These are phyloP conservation scores for Diplolepis rosae DNA, from an alignment of 2,888 invertebrate species.

Conservation along the genomic window DNA sequence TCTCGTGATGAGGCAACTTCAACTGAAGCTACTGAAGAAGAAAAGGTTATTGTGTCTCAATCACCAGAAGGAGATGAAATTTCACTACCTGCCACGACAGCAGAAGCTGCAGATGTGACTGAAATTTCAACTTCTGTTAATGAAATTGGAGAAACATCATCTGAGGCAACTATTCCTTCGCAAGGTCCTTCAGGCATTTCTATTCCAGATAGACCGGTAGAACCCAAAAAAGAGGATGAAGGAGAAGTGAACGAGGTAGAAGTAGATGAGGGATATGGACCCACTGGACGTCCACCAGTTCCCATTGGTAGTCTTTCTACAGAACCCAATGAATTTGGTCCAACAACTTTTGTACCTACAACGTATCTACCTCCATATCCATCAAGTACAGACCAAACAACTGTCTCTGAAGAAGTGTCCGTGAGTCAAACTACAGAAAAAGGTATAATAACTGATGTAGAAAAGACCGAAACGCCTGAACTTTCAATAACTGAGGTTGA, in stretches of 20 bases:
- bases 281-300: conserved; percentile 49
- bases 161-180: conserved; percentile 47
- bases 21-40: conserved; percentile 32
- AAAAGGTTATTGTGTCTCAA: conserved; percentile 31
- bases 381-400: conserved; percentile 38
- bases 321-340: conserved; percentile 51
- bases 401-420: conserved; percentile 23
- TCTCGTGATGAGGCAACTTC: conserved; percentile 13
- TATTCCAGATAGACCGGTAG: conserved; percentile 58
- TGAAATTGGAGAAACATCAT: conserved; percentile 35
- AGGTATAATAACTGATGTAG: neutral
- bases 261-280: conserved; percentile 55
- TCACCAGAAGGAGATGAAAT: conserved; percentile 33
- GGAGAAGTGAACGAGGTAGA: conserved; percentile 55
- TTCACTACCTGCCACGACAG: conserved; percentile 12
- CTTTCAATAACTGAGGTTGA: neutral
- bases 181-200: conserved; percentile 62
- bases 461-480: neutral
- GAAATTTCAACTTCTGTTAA: conserved; percentile 39
- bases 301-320: conserved; percentile 54
- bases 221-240: conserved; percentile 64
- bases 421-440: conserved; percentile 32
- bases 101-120: conserved; percentile 24
- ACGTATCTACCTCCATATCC: conserved; percentile 54
- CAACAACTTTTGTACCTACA: conserved; percentile 41